Evolutionary conservation across 2,113 vertebrate species (phyloP).

Genomic region (Diphyllodes magnificus): DNA sequence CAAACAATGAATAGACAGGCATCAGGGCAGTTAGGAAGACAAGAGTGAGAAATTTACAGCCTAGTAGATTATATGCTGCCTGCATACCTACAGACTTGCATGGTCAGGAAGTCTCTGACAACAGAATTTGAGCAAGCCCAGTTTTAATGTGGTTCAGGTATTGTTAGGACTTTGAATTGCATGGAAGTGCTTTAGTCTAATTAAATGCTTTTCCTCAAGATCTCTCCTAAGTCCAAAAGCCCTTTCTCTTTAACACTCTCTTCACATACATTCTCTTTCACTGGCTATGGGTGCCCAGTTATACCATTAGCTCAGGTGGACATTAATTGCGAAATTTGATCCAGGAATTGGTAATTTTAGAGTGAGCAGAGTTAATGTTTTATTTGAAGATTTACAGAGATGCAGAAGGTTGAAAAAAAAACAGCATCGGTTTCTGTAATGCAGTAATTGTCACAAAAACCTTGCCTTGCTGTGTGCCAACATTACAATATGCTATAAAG

Average conservation of each 20-base stretch:
- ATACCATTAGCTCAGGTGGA: conserved; percentile 71
- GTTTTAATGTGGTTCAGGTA: background rate
- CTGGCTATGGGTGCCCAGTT: background rate
- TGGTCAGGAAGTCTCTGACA: background rate
- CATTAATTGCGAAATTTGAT: conserved; percentile 74
- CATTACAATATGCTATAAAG: background rate
- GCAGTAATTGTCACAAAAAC: background rate
- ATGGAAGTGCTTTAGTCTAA: background rate
- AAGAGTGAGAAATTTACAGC: background rate
- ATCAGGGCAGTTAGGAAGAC: background rate
- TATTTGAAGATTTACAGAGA: background rate
- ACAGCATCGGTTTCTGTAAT: background rate
- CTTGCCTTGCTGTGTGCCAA: background rate
- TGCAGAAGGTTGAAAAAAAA: background rate
- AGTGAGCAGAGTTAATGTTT: conserved; percentile 1
- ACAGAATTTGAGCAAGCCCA: background rate
- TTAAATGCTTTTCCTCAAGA: background rate
- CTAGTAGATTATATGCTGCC: background rate
- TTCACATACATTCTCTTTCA: background rate
- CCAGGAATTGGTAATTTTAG: conserved; percentile 59
- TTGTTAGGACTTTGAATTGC: background rate
- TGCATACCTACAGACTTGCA: background rate
- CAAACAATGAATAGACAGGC: background rate
- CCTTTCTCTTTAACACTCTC: background rate
- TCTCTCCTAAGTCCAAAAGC: background rate